Conservation (phyloP, 2,797 vertebrate genomes). For the Miichthys miiuy region DNA sequence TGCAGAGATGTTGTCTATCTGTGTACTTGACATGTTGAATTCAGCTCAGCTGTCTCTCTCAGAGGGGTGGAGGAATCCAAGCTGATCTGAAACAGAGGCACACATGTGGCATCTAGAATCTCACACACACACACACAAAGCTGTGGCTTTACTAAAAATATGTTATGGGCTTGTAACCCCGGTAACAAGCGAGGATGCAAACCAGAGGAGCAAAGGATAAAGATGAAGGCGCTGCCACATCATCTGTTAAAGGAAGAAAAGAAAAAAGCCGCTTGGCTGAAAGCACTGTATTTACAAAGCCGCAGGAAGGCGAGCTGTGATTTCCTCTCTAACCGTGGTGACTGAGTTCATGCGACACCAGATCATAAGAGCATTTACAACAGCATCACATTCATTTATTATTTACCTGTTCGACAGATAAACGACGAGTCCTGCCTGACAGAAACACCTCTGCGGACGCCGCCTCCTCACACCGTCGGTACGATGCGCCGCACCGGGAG, state of each 20-base stretch:
- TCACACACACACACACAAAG: neutral
- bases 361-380: neutral
- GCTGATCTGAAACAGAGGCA: slow-evolving; percentile 46
- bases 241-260: slow-evolving; percentile 18
- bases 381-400: neutral
- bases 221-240: slow-evolving; percentile 46
- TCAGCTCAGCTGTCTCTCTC: slow-evolving; percentile 14
- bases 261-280: slow-evolving; percentile 1
- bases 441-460: neutral
- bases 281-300: neutral
- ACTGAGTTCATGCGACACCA: slow-evolving; percentile 21
- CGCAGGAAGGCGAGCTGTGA: neutral
- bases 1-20: slow-evolving; percentile 58
- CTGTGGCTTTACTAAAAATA: neutral
- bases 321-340: neutral
- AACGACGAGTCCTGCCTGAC: neutral
- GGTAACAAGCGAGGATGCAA: slow-evolving; percentile 13
- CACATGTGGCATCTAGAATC: neutral
- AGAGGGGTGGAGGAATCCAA: slow-evolving; percentile 8
- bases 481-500: neutral
- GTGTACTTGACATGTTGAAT: slow-evolving; percentile 77
- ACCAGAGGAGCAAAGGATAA: neutral
- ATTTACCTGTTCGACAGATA: slow-evolving; percentile 20
- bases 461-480: neutral
- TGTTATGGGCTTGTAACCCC: slow-evolving; percentile 1